phyloP scores from a whole-genome alignment of 2,113 vertebrate genomes.

The Pseudolaguvia tuberculata region DNA sequence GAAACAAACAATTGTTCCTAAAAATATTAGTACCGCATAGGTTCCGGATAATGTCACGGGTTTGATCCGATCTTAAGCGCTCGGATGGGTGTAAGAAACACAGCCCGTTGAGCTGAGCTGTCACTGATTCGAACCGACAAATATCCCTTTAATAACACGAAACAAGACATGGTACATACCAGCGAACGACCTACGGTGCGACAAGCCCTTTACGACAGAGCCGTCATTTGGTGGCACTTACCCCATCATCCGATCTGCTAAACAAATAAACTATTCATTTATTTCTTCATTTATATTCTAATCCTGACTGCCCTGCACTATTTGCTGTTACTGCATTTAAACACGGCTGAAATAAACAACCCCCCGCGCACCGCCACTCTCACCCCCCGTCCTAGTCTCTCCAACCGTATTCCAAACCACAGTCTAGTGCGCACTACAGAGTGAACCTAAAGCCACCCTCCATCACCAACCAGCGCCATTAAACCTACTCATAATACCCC shows the following conservation, averaged over 20 bases:
- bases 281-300: background rate
- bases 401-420: background rate
- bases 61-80: background rate
- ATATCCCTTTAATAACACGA: background rate
- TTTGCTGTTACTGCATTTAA: conserved; percentile 52
- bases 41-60: background rate
- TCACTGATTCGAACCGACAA: background rate
- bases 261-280: background rate
- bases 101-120: background rate
- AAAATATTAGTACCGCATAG: too few species aligned
- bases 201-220: conserved; percentile 11
- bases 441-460: background rate
- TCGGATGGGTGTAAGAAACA: background rate
- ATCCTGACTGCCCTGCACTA: background rate
- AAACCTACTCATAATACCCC: background rate
- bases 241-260: conserved; percentile 9
- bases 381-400: background rate
- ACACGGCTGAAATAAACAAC: conserved; percentile 31
- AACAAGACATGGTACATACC: background rate
- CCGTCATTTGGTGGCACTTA: conserved; percentile 12
- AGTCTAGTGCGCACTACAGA: background rate
- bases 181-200: conserved; percentile 39
- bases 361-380: conserved; percentile 42
- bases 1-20: background rate
- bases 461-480: background rate